Percentiles rank a stretch among this genome's conserved stretches.
Evolutionary conservation across 1,140 invertebrate species (phyloP).

Genomic region (Gryon sp.): DNA sequence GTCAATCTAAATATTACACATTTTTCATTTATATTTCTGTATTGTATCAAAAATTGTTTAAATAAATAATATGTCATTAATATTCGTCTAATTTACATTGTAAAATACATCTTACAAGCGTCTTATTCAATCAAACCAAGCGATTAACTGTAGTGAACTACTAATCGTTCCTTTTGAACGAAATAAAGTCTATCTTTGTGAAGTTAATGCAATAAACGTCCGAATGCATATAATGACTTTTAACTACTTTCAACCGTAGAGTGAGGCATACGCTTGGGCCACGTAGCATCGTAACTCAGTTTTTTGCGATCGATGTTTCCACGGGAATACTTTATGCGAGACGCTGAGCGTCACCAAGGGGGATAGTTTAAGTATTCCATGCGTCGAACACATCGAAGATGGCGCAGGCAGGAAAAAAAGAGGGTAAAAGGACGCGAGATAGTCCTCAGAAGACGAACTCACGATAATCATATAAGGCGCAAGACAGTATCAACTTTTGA

Average conservation of each 20-base stretch:
- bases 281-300: constrained; percentile 71
- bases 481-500: constrained; percentile 74
- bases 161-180: too few relatives aligned
- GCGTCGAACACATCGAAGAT: constrained; percentile 68
- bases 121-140: neutral
- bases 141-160: too few relatives aligned
- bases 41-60: too few relatives aligned
- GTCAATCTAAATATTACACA: too few relatives aligned
- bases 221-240: constrained; percentile 34
- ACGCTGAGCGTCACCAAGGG: constrained; percentile 68
- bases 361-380: constrained; percentile 75
- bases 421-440: constrained; percentile 2
- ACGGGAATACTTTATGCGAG: constrained; percentile 78
- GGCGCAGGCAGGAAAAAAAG: constrained; percentile 29
- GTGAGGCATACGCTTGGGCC: constrained; percentile 10
- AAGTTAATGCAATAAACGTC: constrained; percentile 6
- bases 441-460: constrained; percentile 45
- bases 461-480: constrained; percentile 74
- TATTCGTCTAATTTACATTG: too few relatives aligned
- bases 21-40: too few relatives aligned
- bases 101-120: too few relatives aligned
- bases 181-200: too few relatives aligned
- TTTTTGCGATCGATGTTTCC: constrained; percentile 67
- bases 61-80: too few relatives aligned
- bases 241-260: constrained; percentile 9